These are phyloP conservation scores for Ophioderma brevispina DNA, from an alignment of 35 echinoderm and acorn worm species.

Conservation along the genomic window DNA sequence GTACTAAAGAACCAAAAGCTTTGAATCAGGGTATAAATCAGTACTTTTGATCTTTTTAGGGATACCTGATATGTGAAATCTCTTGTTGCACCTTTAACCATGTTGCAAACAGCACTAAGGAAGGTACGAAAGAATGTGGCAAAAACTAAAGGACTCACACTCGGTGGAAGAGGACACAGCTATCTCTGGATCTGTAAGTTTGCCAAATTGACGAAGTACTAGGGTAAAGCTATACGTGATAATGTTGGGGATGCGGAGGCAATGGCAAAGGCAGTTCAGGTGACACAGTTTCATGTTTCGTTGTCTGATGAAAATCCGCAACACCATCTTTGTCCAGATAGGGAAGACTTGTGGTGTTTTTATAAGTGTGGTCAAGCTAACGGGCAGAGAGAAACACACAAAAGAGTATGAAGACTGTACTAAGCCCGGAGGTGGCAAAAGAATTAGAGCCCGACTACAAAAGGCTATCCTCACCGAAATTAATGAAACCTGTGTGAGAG, in stretches of 20 bases:
- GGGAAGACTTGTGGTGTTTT: constrained; percentile 42
- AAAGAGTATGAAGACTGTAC: not conserved
- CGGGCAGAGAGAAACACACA: not conserved
- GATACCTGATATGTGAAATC: too few species aligned
- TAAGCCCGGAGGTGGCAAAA: not conserved
- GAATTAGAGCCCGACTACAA: not conserved
- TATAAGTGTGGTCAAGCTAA: not conserved
- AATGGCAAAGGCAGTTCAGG: constrained; percentile 28
- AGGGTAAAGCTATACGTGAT: constrained; percentile 46
- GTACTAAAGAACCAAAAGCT: constrained; percentile 46
- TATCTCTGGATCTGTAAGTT: constrained; percentile 13
- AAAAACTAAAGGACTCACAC: constrained; percentile 2
- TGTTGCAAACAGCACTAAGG: constrained; percentile 32
- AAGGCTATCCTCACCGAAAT: not conserved
- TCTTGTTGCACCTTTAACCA: too few species aligned
- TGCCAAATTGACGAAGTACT: constrained; percentile 35
- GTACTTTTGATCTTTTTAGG: too few species aligned
- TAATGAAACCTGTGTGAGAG: not conserved
- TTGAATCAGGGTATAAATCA: too few species aligned
- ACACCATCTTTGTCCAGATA: constrained; percentile 50
- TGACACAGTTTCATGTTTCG: constrained; percentile 8
- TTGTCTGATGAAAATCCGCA: constrained; percentile 32
- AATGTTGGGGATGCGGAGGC: constrained; percentile 33
- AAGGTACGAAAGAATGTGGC: constrained; percentile 16
- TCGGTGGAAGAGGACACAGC: constrained; percentile 8